Evolutionary conservation across 2,797 vertebrate genomes (phyloP).

Genomic region (Sebastolobus altivelis): DNA sequence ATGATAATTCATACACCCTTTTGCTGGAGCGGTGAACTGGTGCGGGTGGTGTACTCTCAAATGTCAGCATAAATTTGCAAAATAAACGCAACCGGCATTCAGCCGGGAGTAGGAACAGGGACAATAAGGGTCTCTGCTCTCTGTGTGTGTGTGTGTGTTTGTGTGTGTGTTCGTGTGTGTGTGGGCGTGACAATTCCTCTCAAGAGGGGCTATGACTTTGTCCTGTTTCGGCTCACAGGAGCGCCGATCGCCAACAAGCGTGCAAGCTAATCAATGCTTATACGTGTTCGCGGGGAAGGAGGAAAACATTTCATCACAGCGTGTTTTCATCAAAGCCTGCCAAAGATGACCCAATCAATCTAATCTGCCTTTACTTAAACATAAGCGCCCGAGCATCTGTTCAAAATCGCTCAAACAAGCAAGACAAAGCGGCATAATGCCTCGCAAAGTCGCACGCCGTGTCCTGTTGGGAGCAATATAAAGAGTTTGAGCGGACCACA

Average conservation of each 20-base stretch:
- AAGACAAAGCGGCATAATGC: conserved; percentile 58
- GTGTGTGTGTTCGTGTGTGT: conserved; percentile 36
- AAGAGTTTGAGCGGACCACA: conserved; percentile 27
- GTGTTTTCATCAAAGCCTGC: conserved; percentile 56
- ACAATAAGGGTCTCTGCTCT: conserved; percentile 76
- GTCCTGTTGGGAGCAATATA: conserved; percentile 31
- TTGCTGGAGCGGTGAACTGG: conserved; percentile 83
- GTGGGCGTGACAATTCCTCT: conserved; percentile 53
- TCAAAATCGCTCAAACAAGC: conserved; percentile 57
- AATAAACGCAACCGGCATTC: conserved; percentile 84
- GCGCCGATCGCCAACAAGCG: conserved; percentile 60
- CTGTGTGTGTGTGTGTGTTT: conserved; percentile 50
- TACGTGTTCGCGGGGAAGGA: conserved; percentile 14
- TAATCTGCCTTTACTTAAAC: conserved; percentile 66
- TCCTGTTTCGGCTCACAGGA: conserved; percentile 55
- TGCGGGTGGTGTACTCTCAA: conserved; percentile 85
- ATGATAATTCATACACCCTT: conserved; percentile 86
- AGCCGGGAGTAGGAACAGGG: conserved; percentile 79
- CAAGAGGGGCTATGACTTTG: conserved; percentile 51
- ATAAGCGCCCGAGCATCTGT: conserved; percentile 65
- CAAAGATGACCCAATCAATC: conserved; percentile 65
- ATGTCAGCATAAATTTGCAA: conserved; percentile 91
- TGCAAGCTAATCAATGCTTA: conserved; percentile 53
- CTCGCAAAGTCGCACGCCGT: conserved; percentile 22
- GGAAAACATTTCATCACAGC: conserved; percentile 38